Percentiles rank a stretch among this genome's conserved stretches.
Evolutionary conservation across 2,888 invertebrate genomes (phyloP).

Genomic region (Alcis repandata): DNA sequence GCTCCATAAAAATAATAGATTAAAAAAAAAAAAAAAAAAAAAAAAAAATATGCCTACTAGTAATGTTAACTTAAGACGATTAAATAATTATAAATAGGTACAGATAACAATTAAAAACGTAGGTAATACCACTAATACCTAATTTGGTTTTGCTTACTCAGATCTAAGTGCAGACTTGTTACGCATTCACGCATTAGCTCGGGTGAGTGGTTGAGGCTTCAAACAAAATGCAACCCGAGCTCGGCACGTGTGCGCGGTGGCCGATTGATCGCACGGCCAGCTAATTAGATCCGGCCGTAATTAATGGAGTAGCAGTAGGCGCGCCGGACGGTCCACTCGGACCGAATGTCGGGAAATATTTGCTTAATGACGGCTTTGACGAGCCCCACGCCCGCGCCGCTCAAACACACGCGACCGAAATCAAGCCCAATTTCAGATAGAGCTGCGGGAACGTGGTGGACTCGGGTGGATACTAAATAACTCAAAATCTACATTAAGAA

Average conservation of each 20-base stretch:
- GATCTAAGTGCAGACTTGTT: neutral
- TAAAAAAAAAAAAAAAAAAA: no score
- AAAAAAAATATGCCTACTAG: no score
- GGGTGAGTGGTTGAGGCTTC: slow-evolving; percentile 35
- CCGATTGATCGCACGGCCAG: slow-evolving; percentile 54
- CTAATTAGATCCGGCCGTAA: slow-evolving; percentile 66
- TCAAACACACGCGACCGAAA: slow-evolving; percentile 55
- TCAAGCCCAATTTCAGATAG: slow-evolving; percentile 49
- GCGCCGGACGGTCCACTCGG: slow-evolving; percentile 38
- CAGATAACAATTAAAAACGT: no score
- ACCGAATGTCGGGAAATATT: slow-evolving; percentile 61
- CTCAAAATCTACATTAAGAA: neutral
- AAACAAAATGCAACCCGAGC: slow-evolving; percentile 46
- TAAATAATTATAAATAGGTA: no score
- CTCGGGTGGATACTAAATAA: slow-evolving; percentile 9
- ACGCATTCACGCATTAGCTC: neutral
- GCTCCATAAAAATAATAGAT: no score
- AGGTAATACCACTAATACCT: no score
- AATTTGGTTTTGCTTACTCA: neutral
- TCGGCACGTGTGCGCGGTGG: slow-evolving; percentile 39
- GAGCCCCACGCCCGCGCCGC: slow-evolving; percentile 48
- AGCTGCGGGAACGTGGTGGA: slow-evolving; percentile 27
- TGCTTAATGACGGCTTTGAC: slow-evolving; percentile 64
- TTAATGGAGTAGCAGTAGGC: slow-evolving; percentile 60
- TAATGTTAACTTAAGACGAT: no score